Evolutionary conservation across 1,140 invertebrate genomes (phyloP), one percentile per base, ranked within the genome.

Genomic region (Pachyrhynchus sulphureomaculatus): DNA sequence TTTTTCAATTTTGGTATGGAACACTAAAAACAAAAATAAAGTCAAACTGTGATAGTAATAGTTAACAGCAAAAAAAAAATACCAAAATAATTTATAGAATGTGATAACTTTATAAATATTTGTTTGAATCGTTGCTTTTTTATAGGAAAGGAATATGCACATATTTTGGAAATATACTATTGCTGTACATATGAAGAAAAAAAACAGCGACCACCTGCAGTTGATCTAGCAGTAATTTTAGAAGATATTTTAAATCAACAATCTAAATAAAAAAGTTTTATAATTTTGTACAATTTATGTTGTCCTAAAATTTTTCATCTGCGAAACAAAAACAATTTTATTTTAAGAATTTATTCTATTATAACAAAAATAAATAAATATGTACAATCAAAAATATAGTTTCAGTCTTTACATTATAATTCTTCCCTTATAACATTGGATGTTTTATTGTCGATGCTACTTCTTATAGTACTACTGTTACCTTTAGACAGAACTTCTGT

Each of bases 161-260:
- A 76, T 17, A 78, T 91, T 1, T 77, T 92, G 4, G 82, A 88
- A 58, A 62, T 91, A 53, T 92, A 90, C 76, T 84, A 82, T 71
- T 80, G 81, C 53, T 90, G 89, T 70, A 92, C 90, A 1, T 84
- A 87, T 69, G 73, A 77, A 24, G 74, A 82, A 59, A 82, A 83
- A 18, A 75, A 77, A 37, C 76, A 80, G 60, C 76, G 90, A 39
- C 90, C 90, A 0, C 76, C 79, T 32, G 87, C 89, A 13, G 72
- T 75, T 55, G 77, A 69, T 66, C 36, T 73, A 18, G 34, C 54
- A 9, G 21, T 37, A 10, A 26, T 57, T 34, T 60, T 65, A 17
- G 36, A 68, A 21, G 42, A 66, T 53, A 55, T 62, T 23, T 23
- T 42, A 29, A 51, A 20, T 9, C 4, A 26, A 29, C 13, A 45